Evolutionary conservation across 2,113 vertebrate genomes (phyloP).

Genomic region (Tupaia chinensis): DNA sequence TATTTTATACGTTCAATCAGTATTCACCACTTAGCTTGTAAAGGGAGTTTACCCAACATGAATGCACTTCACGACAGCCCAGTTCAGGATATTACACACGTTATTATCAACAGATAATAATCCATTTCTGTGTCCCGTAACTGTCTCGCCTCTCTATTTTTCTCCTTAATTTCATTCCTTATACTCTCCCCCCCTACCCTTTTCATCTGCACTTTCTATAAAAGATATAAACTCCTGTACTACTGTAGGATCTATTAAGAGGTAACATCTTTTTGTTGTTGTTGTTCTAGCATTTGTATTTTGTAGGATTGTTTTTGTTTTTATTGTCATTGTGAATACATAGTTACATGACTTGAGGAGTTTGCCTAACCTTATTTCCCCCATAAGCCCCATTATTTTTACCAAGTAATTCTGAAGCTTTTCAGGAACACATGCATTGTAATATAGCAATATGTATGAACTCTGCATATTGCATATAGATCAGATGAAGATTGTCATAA

Average conservation of each 20-base stretch:
- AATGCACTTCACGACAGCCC: no score
- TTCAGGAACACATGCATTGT: neutral
- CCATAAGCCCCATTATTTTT: conserved; percentile 44
- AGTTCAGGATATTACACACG: no score
- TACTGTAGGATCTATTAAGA: conserved; percentile 11
- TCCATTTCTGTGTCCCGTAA: no score
- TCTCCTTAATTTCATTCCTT: no score
- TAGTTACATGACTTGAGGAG: neutral
- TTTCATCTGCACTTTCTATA: neutral
- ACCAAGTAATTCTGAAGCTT: conserved; percentile 27
- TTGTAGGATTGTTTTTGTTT: conserved; percentile 14
- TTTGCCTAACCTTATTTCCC: conserved; percentile 34
- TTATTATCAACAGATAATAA: no score
- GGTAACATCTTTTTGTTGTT: neutral
- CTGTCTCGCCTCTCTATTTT: no score
- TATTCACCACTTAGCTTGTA: no score
- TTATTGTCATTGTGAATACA: conserved; percentile 27
- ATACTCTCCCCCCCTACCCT: no score
- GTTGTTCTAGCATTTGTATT: neutral
- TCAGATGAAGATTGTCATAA: neutral
- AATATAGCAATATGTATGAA: neutral
- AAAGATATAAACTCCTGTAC: neutral
- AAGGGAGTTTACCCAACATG: no score
- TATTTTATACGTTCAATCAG: no score
- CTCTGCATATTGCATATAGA: neutral